A percentile compares a stretch with the other conserved stretches of the same genome.
These are phyloP conservation scores for Mesitornis unicolor DNA, from an alignment of 2,113 vertebrate genomes.

Conservation along the genomic window DNA sequence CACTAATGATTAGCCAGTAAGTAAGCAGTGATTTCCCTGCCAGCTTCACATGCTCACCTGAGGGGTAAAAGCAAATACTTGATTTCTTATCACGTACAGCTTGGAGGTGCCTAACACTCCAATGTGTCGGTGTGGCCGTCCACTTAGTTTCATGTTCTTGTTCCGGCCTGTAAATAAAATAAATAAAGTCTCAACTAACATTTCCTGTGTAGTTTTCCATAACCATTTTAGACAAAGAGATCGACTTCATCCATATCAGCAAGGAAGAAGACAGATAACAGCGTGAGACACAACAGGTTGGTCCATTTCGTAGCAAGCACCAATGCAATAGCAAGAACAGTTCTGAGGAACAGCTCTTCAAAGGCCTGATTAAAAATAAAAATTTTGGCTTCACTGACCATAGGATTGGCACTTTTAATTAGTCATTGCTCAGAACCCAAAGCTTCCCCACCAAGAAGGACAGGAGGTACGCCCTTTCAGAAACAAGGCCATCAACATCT, in stretches of 20 bases:
- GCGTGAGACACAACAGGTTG: not conserved
- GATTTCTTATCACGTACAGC: constrained; percentile 92
- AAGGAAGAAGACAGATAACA: not conserved
- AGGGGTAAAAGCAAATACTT: constrained; percentile 91
- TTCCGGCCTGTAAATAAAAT: constrained; percentile 78
- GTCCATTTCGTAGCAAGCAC: not conserved
- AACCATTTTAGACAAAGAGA: not conserved
- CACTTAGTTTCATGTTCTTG: constrained; percentile 89
- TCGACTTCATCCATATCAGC: not conserved
- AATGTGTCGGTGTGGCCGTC: constrained; percentile 93
- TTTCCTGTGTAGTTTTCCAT: not conserved
- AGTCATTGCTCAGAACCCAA: not conserved
- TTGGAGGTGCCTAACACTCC: constrained; percentile 98
- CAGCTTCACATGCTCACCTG: constrained; percentile 74
- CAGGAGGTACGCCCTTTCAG: not conserved
- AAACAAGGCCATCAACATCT: not conserved
- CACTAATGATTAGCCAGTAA: not conserved
- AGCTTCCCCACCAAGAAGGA: not conserved
- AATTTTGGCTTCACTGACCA: not conserved
- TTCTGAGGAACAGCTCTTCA: no score
- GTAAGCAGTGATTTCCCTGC: not conserved
- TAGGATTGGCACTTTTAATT: not conserved
- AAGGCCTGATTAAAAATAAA: not conserved
- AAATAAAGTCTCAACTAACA: not conserved
- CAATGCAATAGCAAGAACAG: not conserved